Evolutionary conservation across 2,888 invertebrate genomes (phyloP).

Genomic region (Bellardia pandia): DNA sequence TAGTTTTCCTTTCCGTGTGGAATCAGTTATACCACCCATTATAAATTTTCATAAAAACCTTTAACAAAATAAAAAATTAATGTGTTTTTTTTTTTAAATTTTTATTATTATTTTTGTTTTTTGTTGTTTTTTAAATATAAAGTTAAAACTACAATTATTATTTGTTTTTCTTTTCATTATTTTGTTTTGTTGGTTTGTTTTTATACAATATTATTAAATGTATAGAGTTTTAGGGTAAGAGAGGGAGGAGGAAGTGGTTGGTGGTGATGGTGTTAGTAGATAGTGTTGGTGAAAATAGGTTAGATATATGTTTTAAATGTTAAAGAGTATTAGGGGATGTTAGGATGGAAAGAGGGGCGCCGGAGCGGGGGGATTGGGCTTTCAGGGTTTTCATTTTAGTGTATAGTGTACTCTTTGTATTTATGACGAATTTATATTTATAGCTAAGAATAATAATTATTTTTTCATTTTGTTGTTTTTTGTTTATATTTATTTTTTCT

Average conservation of each 20-base stretch:
- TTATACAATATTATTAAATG: slow-evolving; percentile 73
- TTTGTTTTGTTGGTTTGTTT: slow-evolving; percentile 43
- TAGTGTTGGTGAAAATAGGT: not conserved
- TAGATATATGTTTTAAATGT: slow-evolving; percentile 20
- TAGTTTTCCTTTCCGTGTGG: too few relatives aligned
- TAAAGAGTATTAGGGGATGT: not conserved
- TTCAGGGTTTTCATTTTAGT: slow-evolving; percentile 12
- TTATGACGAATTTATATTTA: slow-evolving; percentile 71
- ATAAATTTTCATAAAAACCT: too few relatives aligned
- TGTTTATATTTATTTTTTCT: slow-evolving; percentile 38
- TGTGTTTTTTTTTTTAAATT: slow-evolving; percentile 63
- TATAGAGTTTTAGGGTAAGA: slow-evolving; percentile 36
- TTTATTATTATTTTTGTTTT: slow-evolving; percentile 71
- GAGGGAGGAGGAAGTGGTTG: not conserved
- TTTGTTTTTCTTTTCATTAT: slow-evolving; percentile 57
- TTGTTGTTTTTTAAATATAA: slow-evolving; percentile 70
- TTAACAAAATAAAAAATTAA: not conserved
- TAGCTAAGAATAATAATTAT: slow-evolving; percentile 69
- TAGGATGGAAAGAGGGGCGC: not conserved
- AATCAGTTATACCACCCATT: too few relatives aligned
- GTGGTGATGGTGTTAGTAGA: not conserved
- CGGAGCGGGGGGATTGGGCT: not conserved
- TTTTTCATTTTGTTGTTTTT: not conserved
- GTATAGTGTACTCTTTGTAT: slow-evolving; percentile 63
- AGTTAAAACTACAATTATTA: slow-evolving; percentile 74